phyloP scores from a whole-genome alignment of 2,113 vertebrate species.

The Odocoileus hemionus region DNA sequence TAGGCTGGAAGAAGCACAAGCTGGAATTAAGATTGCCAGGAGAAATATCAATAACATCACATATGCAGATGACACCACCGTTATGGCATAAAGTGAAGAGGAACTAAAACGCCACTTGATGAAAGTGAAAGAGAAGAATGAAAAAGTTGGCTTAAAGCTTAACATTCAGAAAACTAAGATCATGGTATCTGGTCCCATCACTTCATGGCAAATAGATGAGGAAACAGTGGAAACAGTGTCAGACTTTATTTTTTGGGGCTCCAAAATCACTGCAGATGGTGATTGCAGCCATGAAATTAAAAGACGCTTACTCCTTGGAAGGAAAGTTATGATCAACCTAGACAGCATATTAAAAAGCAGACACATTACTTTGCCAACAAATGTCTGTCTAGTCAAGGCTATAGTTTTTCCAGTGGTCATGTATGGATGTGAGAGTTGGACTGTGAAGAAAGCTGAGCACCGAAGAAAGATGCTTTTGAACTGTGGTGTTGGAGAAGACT shows the following conservation, averaged over 20 bases:
- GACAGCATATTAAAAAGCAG: neutral
- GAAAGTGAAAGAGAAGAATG: neutral
- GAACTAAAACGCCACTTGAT: neutral
- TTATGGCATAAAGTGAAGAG: neutral
- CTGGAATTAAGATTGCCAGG: neutral
- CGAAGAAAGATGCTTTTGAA: fast-evolving
- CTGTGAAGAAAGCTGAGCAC: neutral
- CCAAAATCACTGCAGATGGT: neutral
- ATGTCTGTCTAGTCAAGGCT: fast-evolving
- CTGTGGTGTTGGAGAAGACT: neutral
- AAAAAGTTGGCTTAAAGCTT: neutral
- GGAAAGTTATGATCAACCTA: neutral
- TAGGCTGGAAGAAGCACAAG: neutral
- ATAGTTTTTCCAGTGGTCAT: neutral
- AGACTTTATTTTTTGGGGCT: fast-evolving
- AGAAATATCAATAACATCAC: neutral
- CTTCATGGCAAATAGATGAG: neutral
- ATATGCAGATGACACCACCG: neutral
- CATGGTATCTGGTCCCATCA: neutral
- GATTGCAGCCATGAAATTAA: neutral
- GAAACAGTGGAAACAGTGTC: neutral
- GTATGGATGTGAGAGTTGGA: neutral
- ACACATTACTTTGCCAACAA: neutral
- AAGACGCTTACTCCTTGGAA: neutral
- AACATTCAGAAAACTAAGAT: neutral